phyloP scores from a whole-genome alignment of 2,113 vertebrate species.

The Tauraco erythrolophus region DNA sequence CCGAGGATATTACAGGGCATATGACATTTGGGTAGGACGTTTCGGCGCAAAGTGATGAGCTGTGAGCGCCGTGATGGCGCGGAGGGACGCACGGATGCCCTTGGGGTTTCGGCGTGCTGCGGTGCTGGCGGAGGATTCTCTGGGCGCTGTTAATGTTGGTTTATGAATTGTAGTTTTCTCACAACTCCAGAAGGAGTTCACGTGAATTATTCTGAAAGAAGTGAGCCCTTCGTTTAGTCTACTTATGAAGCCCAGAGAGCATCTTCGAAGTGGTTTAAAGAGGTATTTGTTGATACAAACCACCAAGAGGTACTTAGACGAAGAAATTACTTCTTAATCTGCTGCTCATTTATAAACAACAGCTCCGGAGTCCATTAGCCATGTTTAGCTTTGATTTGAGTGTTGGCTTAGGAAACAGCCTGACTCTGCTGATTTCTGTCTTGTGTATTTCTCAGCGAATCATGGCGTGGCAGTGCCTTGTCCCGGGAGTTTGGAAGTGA shows the following conservation, averaged over 20 bases:
- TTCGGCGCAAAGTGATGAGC: rapidly evolving
- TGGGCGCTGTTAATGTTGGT: neutral
- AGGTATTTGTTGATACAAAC: neutral
- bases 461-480: neutral
- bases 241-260: neutral
- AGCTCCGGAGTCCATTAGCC: neutral
- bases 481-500: neutral
- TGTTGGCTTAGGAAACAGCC: neutral
- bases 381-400: constrained; percentile 4
- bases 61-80: rapidly evolving
- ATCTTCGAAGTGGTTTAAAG: neutral
- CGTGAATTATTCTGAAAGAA: neutral
- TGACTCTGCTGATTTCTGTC: neutral
- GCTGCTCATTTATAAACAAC: neutral
- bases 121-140: neutral
- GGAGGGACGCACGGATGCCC: rapidly evolving
- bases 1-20: neutral
- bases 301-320: neutral
- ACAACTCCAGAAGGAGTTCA: neutral
- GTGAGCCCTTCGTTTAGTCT: neutral
- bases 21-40: neutral
- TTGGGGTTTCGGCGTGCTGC: rapidly evolving
- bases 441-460: neutral
- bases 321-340: neutral
- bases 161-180: neutral